Conservation (phyloP, 2,888 invertebrate species). For the Gari tellinella region DNA sequence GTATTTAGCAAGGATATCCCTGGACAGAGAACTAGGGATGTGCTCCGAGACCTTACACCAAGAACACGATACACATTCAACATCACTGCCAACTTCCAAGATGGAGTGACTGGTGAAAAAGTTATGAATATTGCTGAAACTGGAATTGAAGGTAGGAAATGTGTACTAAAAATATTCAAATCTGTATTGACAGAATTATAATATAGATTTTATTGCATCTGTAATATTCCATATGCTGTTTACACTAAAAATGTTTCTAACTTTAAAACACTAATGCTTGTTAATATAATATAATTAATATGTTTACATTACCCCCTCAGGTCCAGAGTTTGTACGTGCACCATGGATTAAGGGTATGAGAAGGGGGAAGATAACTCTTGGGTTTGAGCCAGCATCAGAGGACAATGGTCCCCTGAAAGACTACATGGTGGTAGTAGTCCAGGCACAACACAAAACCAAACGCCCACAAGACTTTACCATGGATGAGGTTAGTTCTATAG, state of each 20-base stretch:
- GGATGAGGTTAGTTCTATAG: constrained; percentile 66
- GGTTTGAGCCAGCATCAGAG: constrained; percentile 90
- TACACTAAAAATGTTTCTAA: no score
- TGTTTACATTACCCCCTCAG: no score
- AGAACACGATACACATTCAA: constrained; percentile 82
- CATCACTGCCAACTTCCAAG: constrained; percentile 80
- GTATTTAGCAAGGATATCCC: constrained; percentile 62
- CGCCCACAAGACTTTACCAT: constrained; percentile 90
- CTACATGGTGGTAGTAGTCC: constrained; percentile 98
- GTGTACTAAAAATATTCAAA: no score
- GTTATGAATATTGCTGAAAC: constrained; percentile 77
- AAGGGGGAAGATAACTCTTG: constrained; percentile 68
- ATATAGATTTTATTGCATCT: no score
- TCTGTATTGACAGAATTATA: no score
- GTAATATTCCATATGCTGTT: no score
- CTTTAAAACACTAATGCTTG: no score
- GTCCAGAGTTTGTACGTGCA: constrained; percentile 68
- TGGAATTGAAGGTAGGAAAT: constrained; percentile 72
- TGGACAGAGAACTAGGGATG: constrained; percentile 67
- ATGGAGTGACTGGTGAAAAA: constrained; percentile 73
- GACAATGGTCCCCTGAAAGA: constrained; percentile 99
- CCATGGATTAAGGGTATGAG: constrained; percentile 64
- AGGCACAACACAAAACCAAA: constrained; percentile 89
- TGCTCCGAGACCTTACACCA: constrained; percentile 77
- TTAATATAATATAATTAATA: no score